Conservation (phyloP, 1,140 invertebrate genomes). For the Bombyx mandarina region DNA sequence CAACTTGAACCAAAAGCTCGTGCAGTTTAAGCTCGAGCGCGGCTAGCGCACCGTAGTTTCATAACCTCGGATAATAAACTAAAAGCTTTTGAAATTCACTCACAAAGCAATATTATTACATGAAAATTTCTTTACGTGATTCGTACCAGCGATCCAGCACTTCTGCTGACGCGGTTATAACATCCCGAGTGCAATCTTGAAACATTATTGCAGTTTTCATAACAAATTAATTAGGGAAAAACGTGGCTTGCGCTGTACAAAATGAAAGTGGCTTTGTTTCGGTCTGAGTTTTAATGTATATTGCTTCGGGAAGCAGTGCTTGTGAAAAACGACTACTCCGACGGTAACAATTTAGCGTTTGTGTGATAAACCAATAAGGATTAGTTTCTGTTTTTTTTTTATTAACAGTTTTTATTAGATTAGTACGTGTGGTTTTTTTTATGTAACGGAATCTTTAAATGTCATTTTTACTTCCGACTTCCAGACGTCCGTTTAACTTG, state of each 20-base stretch:
- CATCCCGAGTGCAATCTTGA: background rate
- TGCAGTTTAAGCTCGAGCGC: constrained; percentile 21
- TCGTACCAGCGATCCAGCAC: constrained; percentile 5
- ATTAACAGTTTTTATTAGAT: too few relatives aligned
- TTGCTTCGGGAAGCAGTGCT: too few relatives aligned
- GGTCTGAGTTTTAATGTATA: background rate
- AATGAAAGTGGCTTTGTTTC: background rate
- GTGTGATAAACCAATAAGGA: too few relatives aligned
- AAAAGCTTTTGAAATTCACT: constrained; percentile 46
- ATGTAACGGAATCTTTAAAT: too few relatives aligned
- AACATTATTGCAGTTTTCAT: constrained; percentile 4
- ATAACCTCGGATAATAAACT: constrained; percentile 49
- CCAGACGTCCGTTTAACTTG: too few relatives aligned
- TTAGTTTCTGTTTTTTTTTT: too few relatives aligned
- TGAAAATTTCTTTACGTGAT: constrained; percentile 40
- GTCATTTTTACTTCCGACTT: too few relatives aligned
- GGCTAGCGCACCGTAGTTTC: constrained; percentile 27
- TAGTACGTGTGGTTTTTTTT: too few relatives aligned
- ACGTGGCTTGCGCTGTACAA: too few relatives aligned
- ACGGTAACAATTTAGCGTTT: too few relatives aligned
- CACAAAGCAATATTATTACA: constrained; percentile 57
- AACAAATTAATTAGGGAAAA: too few relatives aligned
- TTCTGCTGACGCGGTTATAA: constrained; percentile 3
- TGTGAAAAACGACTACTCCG: too few relatives aligned
- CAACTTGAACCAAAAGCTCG: background rate